Percentiles rank a stretch among this genome's conserved stretches.
Conservation (phyloP, 2,797 vertebrate genomes). For the Phoebastria nigripes region DNA sequence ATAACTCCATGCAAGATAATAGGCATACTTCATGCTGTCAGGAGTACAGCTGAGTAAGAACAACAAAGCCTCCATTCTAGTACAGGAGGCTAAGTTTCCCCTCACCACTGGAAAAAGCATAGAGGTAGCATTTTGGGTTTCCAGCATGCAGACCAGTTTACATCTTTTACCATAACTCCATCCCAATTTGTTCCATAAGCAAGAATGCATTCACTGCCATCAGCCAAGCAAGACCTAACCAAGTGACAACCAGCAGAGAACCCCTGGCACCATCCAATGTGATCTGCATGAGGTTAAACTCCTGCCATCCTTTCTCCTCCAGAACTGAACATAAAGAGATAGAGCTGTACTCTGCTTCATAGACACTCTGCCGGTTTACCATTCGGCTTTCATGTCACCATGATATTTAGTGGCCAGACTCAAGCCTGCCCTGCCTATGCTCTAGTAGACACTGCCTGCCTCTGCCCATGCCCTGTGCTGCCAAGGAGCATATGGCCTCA, state of each 20-base stretch:
- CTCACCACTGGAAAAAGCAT: neutral
- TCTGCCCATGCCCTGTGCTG: neutral
- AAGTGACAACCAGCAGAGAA: neutral
- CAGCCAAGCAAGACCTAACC: neutral
- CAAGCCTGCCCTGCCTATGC: neutral
- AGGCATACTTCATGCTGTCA: neutral
- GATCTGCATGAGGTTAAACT: neutral
- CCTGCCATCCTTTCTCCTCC: neutral
- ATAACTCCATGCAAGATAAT: neutral
- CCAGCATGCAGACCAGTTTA: neutral
- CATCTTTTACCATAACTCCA: neutral
- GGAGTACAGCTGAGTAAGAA: neutral
- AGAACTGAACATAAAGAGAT: neutral
- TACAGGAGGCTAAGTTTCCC: neutral
- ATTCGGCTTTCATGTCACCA: neutral
- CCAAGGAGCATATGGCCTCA: neutral
- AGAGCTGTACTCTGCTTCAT: neutral
- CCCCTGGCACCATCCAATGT: accelerated
- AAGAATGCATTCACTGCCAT: neutral
- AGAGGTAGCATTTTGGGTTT: neutral
- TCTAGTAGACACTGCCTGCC: neutral
- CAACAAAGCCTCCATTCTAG: neutral
- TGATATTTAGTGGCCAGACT: neutral
- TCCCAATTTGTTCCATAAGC: neutral
- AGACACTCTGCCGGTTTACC: neutral